Base-by-base conservation (phyloP, 2,797 vertebrate genomes). In the Helicolenus hilgendorfi region DNA sequence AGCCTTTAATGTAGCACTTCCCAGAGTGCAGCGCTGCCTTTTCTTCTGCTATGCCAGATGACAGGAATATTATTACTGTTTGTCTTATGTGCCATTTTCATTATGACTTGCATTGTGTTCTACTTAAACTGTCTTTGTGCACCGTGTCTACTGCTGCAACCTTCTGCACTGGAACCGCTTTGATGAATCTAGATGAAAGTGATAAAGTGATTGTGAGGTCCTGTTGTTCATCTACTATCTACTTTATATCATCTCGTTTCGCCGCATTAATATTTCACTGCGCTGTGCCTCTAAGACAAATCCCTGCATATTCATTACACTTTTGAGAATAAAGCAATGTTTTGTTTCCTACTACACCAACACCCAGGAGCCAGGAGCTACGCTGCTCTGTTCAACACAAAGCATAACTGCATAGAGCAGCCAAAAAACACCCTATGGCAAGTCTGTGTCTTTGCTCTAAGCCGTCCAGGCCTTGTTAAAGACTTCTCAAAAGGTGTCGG, bases 121-220 rank as follows among this genome's bases (percentile, higher is more conserved):
- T 29, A 69, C 76, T 79, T 85, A 26, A 72, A 80, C 33, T 9
- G 35, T 65, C 49, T 85, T 55, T 82, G 80, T 65, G 75, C 58
- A 56, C 33, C 33, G 35, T 35, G 22, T 73, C 72, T 14, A 20
- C 76, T 20, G 3, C 72, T 68, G 35, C 49, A 75, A n/a, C 53
- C 45, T 36, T 1, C n/a, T 79, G 53, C 58, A 3, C 35, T 14
- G n/a, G 26, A 71, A 31, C 29, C 6, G 72, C 65, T 81, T 65
- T 90, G 5, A 86, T 73, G 62, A 73, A 49, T 36, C 11, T 4
- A 71, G 29, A 90, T 72, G 26, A 36, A 78, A 81, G 70, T n/a
- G 62, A 80, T 75, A 29, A 67, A 72, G 9, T 41, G 53, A 83
- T 62, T 67, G 22, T 18, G 41, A 3, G 36, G 36, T 75, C 24